These are phyloP conservation scores for Drosophila subpulchrella DNA, from an alignment of 1,140 invertebrate genomes.

Conservation along the genomic window DNA sequence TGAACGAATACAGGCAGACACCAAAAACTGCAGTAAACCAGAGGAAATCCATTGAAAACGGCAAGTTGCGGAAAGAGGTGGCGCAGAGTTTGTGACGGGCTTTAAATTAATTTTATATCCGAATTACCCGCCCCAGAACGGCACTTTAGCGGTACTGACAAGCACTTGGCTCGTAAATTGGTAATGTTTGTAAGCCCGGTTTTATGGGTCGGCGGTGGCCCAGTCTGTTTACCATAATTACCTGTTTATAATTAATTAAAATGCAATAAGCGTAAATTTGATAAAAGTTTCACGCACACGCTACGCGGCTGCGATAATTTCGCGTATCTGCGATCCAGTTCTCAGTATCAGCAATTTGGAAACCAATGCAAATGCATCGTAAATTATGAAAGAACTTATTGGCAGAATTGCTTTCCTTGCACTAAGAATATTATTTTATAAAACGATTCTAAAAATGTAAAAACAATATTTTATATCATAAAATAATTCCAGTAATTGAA, in stretches of 20 bases:
- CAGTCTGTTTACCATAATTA: constrained; percentile 80
- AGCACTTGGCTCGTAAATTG: constrained; percentile 54
- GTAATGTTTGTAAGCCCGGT: constrained; percentile 35
- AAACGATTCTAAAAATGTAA: too few relatives aligned
- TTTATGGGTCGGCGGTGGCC: constrained; percentile 42
- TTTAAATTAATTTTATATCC: constrained; percentile 57
- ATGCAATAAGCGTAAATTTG: constrained; percentile 83
- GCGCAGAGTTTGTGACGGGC: constrained; percentile 9
- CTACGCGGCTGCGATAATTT: constrained; percentile 56
- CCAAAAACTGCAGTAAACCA: constrained; percentile 58
- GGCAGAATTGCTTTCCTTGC: neutral
- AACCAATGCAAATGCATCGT: neutral
- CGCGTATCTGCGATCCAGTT: neutral
- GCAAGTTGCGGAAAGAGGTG: neutral
- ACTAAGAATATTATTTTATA: neutral
- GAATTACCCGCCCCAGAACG: constrained; percentile 9
- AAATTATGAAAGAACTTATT: neutral
- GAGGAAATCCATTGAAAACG: constrained; percentile 10
- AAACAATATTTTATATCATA: too few relatives aligned
- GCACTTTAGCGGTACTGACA: constrained; percentile 44
- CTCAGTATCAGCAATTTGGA: constrained; percentile 25
- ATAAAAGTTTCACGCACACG: constrained; percentile 73
- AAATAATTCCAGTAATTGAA: too few relatives aligned
- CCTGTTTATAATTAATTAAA: constrained; percentile 84
- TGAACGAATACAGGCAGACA: constrained; percentile 47